Evolutionary conservation across 2,888 invertebrate genomes (phyloP), one percentile per base, ranked within the genome.

Genomic region (Troides helena): DNA sequence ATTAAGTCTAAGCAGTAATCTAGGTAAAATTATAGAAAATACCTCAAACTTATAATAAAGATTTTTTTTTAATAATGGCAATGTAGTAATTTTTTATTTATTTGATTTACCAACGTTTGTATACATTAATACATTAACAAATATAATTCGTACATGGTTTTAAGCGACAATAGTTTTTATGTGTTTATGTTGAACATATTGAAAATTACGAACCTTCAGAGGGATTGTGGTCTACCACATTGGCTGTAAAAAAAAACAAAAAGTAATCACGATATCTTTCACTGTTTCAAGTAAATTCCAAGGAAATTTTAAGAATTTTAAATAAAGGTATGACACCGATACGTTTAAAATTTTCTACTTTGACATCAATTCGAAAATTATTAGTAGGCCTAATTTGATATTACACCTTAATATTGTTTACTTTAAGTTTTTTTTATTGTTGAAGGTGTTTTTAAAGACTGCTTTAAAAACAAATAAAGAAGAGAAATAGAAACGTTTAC

Each of bases 211-310:
- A 62, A 67, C 62, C 62, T 67, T 62, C 67, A 7, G 12, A 46
- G 36, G 50, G 68, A 46, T 68, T 68, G 46, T 60, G 39, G 60
- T 69, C 71, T 23, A 72, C 68, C 18, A 69, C 65, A 53, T 67
- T 65, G 18, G 67, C 71, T 72, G 72, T 18, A 72, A 58, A 58
- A 53, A n/a, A 30, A 5, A 30, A 30, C 21, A 30, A 30, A 3
- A 30, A 30, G 4, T 30, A 30, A 30, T 30, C 30, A 30, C 30
- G 30, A 30, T 30, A 30, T 30, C 5, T 30, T 30, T 30, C 30
- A 30, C 30, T 2, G 30, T 30, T 30, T 30, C 3, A 30, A 3
- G 5, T 30, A 30, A 30, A 30, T 30, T 30, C 30, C 30, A 30
- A 30, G 30, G 30, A 30, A 30, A 30, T 30, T 30, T 25, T 25